Evolutionary conservation across 1,140 invertebrate genomes (phyloP), one percentile per base, ranked within the genome.

Genomic region (Heliconius congener): DNA sequence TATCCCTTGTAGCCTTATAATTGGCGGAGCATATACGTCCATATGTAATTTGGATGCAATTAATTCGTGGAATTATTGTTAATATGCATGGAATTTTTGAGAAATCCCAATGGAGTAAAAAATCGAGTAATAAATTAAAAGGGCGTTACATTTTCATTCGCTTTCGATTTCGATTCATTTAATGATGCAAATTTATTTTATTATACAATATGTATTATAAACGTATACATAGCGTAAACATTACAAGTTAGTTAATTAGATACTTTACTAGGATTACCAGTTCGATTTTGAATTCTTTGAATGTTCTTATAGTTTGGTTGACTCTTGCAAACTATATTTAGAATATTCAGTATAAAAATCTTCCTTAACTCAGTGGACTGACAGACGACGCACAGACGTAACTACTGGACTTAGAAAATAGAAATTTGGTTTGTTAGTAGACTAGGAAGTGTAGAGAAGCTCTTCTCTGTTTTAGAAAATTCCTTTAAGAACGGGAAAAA

Each of bases 41-140:
- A n/a, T 30, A 66, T 46, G 74, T 50, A 71, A 76, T 76, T 76
- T 50, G 18, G 0, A 46, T 71, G 57, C 74, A 70, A 76, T 76
- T 76, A 76, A 71, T 50, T 71, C 30, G 46, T 39, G 60, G 74
- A 18, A 76, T 76, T 76, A 76, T 70, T 70, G 74, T 76, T 76
- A 76, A 76, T 76, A 76, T 76, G 74, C 74, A 70, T 76, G 60
- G 74, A 76, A 76, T 50, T 57, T 70, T 66, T 66, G 74, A 57
- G 18, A 66, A 27, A 66, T 46, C 46, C 37, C 73, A 19, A 79
- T 60, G 55, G 39, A 55, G 13, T 55, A 73, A 72, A 78, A 78
- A 72, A 72, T 19, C 19, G 30, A 9, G 27, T 60, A 46, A 79
- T 79, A 75, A 75, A 75, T 74, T 79, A 52, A 74, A 70, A 70